A percentile compares a stretch with the other conserved stretches of the same genome.
Evolutionary conservation across 37 sponge, comb jelly and placozoan species (phyloP).

Genomic region (Aphrocallistes beatrix): DNA sequence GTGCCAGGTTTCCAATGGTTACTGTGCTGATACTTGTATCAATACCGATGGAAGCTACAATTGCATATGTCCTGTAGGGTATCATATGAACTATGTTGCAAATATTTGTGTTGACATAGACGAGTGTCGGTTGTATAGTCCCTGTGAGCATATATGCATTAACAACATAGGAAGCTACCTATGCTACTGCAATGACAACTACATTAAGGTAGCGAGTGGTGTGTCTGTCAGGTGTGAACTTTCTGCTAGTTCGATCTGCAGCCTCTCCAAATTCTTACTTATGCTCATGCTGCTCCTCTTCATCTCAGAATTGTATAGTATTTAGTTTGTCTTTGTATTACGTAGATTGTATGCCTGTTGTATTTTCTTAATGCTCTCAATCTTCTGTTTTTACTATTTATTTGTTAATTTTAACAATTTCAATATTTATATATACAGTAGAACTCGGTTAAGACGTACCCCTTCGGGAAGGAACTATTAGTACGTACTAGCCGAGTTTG

Average conservation of each 20-base stretch:
- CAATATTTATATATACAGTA: too few species aligned
- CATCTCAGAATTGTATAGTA: too few species aligned
- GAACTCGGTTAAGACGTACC: too few species aligned
- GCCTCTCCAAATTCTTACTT: neutral
- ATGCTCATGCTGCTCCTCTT: neutral
- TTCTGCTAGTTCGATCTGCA: neutral
- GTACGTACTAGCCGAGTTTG: too few species aligned
- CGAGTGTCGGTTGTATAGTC: too few species aligned
- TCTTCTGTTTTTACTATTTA: too few species aligned
- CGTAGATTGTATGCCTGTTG: too few species aligned
- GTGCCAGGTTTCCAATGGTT: neutral
- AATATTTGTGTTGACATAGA: too few species aligned
- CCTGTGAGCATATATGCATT: neutral
- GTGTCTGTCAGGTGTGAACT: neutral
- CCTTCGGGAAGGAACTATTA: too few species aligned
- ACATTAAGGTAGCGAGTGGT: neutral
- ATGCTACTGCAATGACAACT: neutral
- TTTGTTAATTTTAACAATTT: too few species aligned
- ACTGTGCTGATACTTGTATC: neutral
- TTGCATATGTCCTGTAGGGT: neutral
- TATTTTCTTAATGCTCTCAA: too few species aligned
- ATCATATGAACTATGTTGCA: neutral
- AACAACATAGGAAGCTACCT: neutral
- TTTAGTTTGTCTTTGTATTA: too few species aligned
- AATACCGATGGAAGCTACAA: neutral